Conservation (phyloP, 2,888 invertebrate genomes). For the Terebella lapidaria region DNA sequence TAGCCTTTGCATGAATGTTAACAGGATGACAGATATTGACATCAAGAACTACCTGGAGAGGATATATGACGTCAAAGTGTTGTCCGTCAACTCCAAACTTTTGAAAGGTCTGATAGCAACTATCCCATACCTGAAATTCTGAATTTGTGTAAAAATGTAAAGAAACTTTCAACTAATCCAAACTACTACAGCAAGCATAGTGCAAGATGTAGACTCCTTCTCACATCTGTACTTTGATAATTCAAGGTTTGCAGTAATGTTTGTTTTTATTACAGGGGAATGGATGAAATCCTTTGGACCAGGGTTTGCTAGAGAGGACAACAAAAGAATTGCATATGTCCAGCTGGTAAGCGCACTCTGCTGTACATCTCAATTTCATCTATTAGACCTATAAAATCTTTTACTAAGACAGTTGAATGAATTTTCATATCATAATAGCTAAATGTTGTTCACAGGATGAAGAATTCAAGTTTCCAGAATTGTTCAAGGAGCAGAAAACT, state of each 20-base stretch:
- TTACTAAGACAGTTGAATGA: conserved; percentile 1
- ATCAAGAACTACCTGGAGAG: conserved; percentile 90
- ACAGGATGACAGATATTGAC: conserved; percentile 83
- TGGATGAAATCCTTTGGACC: conserved; percentile 6
- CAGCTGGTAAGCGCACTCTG: conserved; percentile 8
- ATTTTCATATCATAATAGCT: not conserved
- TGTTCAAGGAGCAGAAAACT: conserved; percentile 56
- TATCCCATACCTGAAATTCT: no score
- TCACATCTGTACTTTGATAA: no score
- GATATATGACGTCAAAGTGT: conserved; percentile 81
- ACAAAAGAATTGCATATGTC: conserved; percentile 15
- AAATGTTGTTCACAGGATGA: conserved; percentile 64
- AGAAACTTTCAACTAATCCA: no score
- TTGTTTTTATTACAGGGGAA: no score
- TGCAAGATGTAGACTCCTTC: no score
- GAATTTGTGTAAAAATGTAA: no score
- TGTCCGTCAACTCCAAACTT: conserved; percentile 73
- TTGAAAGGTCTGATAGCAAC: no score
- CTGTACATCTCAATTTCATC: not conserved
- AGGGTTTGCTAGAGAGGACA: conserved; percentile 6
- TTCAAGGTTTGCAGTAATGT: no score
- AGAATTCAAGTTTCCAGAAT: conserved; percentile 72
- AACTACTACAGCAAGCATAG: no score
- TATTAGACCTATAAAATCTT: not conserved
- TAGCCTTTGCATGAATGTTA: no score